These are phyloP conservation scores for Hyaena hyaena DNA, from an alignment of 2,113 vertebrate species.

Conservation along the genomic window DNA sequence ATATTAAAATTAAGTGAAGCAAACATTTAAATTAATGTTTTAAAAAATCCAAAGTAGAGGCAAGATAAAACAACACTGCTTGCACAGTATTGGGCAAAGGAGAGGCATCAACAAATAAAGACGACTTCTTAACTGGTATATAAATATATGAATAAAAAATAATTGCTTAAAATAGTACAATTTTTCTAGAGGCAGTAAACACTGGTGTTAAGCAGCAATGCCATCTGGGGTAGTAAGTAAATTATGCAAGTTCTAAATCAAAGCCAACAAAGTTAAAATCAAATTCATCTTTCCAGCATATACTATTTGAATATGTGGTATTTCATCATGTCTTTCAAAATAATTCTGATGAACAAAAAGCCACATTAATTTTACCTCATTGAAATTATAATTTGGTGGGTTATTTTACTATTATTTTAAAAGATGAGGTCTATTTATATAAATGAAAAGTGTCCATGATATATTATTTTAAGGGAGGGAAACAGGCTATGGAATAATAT, in stretches of 20 bases:
- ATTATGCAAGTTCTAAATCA: constrained; percentile 66
- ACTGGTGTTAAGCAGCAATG: constrained; percentile 50
- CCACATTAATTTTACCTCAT: constrained; percentile 47
- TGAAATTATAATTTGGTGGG: constrained; percentile 44
- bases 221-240: constrained; percentile 53
- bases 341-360: constrained; percentile 44
- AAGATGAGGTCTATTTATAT: background rate
- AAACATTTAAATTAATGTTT: constrained; percentile 42
- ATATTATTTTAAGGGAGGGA: background rate
- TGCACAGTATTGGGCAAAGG: background rate
- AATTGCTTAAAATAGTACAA: constrained; percentile 52
- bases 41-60: constrained; percentile 22
- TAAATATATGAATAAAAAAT: constrained; percentile 59
- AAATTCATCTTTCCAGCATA: constrained; percentile 55
- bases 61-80: constrained; percentile 1
- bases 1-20: background rate
- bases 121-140: constrained; percentile 36
- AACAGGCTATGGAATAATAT: background rate
- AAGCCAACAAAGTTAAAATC: constrained; percentile 58
- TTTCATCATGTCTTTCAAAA: constrained; percentile 51
- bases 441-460: background rate
- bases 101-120: constrained; percentile 50
- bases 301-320: constrained; percentile 25
- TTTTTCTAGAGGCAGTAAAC: constrained; percentile 19
- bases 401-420: constrained; percentile 55